Evolutionary conservation across 2,113 vertebrate genomes (phyloP).

Genomic region (Hippocampus comes): DNA sequence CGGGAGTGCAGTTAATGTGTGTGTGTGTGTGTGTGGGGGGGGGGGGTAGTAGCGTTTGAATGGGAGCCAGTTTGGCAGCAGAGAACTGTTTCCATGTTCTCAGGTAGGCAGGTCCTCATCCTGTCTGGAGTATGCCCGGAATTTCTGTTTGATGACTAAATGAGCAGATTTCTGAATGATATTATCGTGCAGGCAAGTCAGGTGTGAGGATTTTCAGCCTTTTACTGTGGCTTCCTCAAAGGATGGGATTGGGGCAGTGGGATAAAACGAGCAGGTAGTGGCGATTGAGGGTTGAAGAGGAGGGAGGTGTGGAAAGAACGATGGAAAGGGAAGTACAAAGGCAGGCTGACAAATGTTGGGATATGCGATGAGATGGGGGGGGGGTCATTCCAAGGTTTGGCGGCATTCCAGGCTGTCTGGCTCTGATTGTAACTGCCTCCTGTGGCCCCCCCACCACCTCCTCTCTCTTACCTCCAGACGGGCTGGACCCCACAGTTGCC

Average conservation of each 20-base stretch:
- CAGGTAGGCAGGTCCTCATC: conserved; percentile 31
- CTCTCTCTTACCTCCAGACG: conserved; percentile 50
- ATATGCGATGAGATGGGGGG: conserved; percentile 14
- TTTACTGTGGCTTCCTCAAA: not conserved
- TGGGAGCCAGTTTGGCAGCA: conserved; percentile 36
- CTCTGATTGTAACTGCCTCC: conserved; percentile 62
- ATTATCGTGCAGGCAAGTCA: not conserved
- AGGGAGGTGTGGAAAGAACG: conserved; percentile 37
- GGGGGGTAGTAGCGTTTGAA: not conserved
- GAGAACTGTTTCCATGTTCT: conserved; percentile 38
- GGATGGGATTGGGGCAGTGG: not conserved
- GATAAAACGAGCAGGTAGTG: conserved; percentile 47
- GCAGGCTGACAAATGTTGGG: conserved; percentile 20
- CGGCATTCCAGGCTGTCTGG: conserved; percentile 70
- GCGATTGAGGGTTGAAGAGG: conserved; percentile 34
- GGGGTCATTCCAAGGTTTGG: conserved; percentile 64
- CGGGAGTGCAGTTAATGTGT: conserved; percentile 29
- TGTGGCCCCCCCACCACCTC: conserved; percentile 41
- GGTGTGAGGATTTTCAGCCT: conserved; percentile 12
- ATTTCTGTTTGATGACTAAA: conserved; percentile 27
- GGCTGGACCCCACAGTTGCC: conserved; percentile 41
- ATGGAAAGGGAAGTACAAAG: conserved; percentile 42
- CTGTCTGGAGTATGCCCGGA: conserved; percentile 19
- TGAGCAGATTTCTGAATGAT: not conserved
- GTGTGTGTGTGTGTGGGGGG: too few species aligned